Evolutionary conservation across 2,888 invertebrate genomes (phyloP).

Genomic region (Orthosia gracilis): DNA sequence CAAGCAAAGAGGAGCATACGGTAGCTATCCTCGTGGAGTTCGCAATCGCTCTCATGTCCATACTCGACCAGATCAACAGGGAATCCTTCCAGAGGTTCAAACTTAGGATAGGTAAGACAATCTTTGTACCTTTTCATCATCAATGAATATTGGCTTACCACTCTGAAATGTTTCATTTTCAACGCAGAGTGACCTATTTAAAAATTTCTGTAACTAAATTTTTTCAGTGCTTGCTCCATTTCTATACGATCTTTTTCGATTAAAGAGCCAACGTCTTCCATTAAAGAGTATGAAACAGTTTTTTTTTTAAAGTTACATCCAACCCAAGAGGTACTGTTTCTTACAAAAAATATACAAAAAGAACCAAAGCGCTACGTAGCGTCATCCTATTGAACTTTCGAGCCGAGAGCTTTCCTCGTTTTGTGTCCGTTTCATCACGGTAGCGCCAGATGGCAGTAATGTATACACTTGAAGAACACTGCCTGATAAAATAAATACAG

Average conservation of each 20-base stretch:
- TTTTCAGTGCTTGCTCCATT: neutral
- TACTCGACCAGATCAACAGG: constrained; percentile 98
- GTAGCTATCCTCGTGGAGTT: constrained; percentile 98
- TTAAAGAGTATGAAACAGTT: no score
- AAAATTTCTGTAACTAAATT: neutral
- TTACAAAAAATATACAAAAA: neutral
- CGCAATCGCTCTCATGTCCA: constrained; percentile 97
- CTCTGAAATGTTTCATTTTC: neutral
- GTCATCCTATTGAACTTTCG: neutral
- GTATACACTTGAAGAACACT: no score
- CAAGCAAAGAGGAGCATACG: constrained; percentile 96
- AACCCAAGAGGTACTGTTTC: no score
- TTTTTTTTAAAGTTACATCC: no score
- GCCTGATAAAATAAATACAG: neutral
- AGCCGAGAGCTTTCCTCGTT: neutral
- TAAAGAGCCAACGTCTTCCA: no score
- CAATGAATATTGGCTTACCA: no score
- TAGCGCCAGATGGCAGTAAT: constrained; percentile 33
- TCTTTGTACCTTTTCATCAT: no score
- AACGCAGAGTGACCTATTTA: neutral
- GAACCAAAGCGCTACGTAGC: neutral
- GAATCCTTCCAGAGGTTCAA: constrained; percentile 99
- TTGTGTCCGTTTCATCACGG: neutral
- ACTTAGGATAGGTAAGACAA: constrained; percentile 95
- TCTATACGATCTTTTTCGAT: no score